Evolutionary conservation across 30 jellyfish, hydroid and myxozoan genomes (phyloP), one percentile per base, ranked within the genome.

Genomic region (Aurelia aurita): DNA sequence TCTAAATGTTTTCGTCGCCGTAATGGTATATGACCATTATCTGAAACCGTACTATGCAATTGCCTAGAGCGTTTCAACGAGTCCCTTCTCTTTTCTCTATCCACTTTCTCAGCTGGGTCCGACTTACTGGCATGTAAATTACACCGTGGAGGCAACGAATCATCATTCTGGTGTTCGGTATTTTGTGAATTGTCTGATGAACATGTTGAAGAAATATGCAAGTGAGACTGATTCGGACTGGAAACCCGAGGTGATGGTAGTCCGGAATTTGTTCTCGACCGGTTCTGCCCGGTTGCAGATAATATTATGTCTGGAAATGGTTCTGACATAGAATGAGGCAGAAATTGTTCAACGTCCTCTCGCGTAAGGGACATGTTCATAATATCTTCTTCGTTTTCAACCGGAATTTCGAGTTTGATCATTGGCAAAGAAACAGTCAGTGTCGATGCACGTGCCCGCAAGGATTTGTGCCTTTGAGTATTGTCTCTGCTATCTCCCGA

Each of bases 351-450:
- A 12, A 77, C 84, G 66, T 63, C 85, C n/a, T 76, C 89, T 34
- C 87, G 22, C 22, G 72, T 62, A 3, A 87, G 45, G 14, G 96
- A 71, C 87, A 72, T 84, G 65, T 78, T 74, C 72, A 87, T 60
- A n/a, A 87, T 58, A 21, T 81, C 94, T 14, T 77, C 70, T 28
- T 75, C 89, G 26, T 86, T 71, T 62, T 89, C 99, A 57, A 85
- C 97, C 9, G 99, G 99, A 67, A 95, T 95, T 86, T 95, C 97
- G 59, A 95, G 67, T 47, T 80, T 80, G 9, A 95, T 95, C 97
- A 95, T 84, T 15, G 99, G 99, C 18, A 95, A 81, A 16, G 99
- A 75, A 14, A 95, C 93, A 22, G 98, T 89, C 23, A 95, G 65
- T 7, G 97, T 87, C 5, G 96, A 78, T 25, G 96, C 87, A 9